These are phyloP conservation scores for Camponotus fellah DNA, from an alignment of 2,888 invertebrate species.

Conservation along the genomic window DNA sequence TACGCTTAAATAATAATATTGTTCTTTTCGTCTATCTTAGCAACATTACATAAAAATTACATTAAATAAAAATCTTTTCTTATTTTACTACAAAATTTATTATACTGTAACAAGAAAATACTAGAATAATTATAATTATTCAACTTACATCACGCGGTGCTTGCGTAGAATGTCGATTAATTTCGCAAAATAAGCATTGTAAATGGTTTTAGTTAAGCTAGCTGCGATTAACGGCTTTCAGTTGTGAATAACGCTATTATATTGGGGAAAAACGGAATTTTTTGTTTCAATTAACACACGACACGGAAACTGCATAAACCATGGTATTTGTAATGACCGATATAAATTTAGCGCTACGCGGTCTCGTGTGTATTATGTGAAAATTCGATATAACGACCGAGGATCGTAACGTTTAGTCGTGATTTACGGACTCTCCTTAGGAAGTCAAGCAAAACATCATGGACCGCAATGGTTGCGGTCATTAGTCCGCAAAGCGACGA, in stretches of 20 bases:
- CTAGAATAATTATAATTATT: conserved; percentile 2
- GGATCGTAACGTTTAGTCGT: conserved; percentile 73
- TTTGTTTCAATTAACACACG: conserved; percentile 61
- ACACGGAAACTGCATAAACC: conserved; percentile 46
- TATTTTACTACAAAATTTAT: not conserved
- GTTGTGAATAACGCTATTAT: conserved; percentile 20
- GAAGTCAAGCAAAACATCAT: conserved; percentile 77
- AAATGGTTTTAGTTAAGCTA: conserved; percentile 23
- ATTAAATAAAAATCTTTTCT: not conserved
- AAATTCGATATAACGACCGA: conserved; percentile 73
- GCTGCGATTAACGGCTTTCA: conserved; percentile 20
- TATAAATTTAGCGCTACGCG: conserved; percentile 57
- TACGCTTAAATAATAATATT: not conserved
- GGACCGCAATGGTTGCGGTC: conserved; percentile 69
- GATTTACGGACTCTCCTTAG: conserved; percentile 80
- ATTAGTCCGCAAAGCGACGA: conserved; percentile 70
- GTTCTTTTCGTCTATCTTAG: too few species aligned
- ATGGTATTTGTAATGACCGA: conserved; percentile 55
- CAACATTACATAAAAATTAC: not conserved
- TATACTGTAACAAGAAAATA: not conserved
- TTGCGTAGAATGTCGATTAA: conserved; percentile 21
- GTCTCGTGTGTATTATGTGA: conserved; percentile 62
- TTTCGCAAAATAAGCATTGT: conserved; percentile 23
- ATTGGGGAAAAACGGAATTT: conserved; percentile 31
- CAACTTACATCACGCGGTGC: not conserved